Evolutionary conservation across 2,888 invertebrate species (phyloP).

Genomic region (Horisme vitalbata): DNA sequence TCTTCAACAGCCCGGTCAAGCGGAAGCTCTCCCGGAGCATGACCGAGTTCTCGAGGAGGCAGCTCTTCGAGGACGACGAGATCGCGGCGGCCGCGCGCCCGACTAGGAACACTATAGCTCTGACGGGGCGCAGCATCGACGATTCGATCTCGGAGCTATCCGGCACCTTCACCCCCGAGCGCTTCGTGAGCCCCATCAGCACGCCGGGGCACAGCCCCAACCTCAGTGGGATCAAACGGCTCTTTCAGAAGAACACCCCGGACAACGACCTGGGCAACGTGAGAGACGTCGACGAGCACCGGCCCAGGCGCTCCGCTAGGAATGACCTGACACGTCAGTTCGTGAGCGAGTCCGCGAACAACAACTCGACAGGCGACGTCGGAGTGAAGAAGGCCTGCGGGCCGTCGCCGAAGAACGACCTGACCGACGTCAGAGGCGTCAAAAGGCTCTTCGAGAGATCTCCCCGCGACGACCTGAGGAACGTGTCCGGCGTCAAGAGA

Average conservation of each 20-base stretch:
- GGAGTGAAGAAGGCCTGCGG: constrained; percentile 48
- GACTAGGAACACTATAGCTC: constrained; percentile 47
- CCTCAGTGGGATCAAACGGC: constrained; percentile 49
- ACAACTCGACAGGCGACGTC: too few species aligned
- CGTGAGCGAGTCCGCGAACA: too few species aligned
- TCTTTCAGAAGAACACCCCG: constrained; percentile 52
- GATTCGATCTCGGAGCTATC: constrained; percentile 44
- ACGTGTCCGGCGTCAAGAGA: constrained; percentile 63
- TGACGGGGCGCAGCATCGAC: constrained; percentile 40
- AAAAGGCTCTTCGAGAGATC: constrained; percentile 54
- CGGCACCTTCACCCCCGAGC: constrained; percentile 53
- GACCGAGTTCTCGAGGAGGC: constrained; percentile 64
- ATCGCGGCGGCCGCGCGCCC: constrained; percentile 31
- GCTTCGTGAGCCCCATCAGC: constrained; percentile 61
- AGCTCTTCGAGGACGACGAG: constrained; percentile 51
- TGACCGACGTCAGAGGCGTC: constrained; percentile 64
- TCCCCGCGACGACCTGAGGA: constrained; percentile 56
- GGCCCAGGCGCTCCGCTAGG: constrained; percentile 48
- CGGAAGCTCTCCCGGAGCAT: constrained; percentile 77
- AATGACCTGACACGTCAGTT: constrained; percentile 73
- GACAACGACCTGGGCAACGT: constrained; percentile 55
- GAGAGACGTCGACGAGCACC: constrained; percentile 55
- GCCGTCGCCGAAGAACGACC: constrained; percentile 43
- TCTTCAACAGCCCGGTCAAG: constrained; percentile 76
- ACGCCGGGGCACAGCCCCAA: constrained; percentile 54